These are phyloP conservation scores for Laspeyria flexula DNA, from an alignment of 2,888 invertebrate genomes.

Conservation along the genomic window DNA sequence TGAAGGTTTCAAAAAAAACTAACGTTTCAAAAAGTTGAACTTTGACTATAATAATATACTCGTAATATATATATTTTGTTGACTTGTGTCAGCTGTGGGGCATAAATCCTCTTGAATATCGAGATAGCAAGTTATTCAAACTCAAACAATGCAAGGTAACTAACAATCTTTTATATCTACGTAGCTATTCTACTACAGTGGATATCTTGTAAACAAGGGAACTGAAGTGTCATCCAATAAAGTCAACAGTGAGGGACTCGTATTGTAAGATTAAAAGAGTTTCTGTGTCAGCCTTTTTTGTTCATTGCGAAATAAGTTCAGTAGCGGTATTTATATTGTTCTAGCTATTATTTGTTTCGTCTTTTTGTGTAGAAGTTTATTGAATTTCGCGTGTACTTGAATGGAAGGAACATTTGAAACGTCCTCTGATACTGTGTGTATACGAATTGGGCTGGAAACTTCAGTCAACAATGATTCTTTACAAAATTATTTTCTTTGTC, in stretches of 20 bases:
- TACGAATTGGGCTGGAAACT: no score
- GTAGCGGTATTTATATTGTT: conserved; percentile 13
- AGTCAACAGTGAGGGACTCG: conserved; percentile 10
- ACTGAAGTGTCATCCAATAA: conserved; percentile 16
- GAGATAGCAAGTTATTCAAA: not conserved
- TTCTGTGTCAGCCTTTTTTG: conserved; percentile 39
- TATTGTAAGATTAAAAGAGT: conserved; percentile 38
- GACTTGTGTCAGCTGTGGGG: no score
- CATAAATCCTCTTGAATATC: no score
- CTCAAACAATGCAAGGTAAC: not conserved
- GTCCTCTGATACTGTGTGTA: no score
- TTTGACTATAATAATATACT: no score
- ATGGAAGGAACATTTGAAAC: not conserved
- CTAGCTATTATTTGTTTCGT: conserved; percentile 1
- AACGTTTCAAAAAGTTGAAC: no score
- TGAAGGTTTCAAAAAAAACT: no score
- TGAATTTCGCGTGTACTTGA: not conserved
- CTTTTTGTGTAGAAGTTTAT: conserved; percentile 1
- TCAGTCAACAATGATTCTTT: no score
- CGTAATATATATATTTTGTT: no score
- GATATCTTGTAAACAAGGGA: conserved; percentile 15
- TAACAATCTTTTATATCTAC: not conserved
- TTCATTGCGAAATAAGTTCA: conserved; percentile 10
- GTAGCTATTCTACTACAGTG: conserved; percentile 1
- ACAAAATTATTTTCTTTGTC: no score